These are phyloP conservation scores for Meganola albula DNA, from an alignment of 2,888 invertebrate genomes.

Conservation along the genomic window DNA sequence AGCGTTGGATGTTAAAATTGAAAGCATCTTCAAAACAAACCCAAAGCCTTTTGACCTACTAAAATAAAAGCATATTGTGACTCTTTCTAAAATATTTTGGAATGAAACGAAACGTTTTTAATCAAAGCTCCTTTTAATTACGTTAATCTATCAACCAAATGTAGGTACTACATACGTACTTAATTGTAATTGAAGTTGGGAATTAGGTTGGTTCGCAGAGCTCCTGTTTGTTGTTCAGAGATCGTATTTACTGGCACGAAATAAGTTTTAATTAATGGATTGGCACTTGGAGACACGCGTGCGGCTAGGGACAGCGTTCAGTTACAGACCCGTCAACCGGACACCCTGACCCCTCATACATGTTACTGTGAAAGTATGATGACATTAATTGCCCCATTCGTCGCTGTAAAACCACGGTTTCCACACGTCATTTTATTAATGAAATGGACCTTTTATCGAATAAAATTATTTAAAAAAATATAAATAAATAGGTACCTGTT, in stretches of 20 bases:
- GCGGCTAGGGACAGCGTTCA: slow-evolving; percentile 50
- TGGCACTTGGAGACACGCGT: slow-evolving; percentile 68
- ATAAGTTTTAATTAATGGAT: slow-evolving; percentile 78
- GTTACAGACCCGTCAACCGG: slow-evolving; percentile 48
- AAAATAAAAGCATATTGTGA: too few relatives aligned
- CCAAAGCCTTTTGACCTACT: too few relatives aligned
- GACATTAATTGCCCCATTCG: slow-evolving; percentile 22
- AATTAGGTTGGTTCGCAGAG: slow-evolving; percentile 49
- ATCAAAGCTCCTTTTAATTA: slow-evolving; percentile 45
- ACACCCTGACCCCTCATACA: slow-evolving; percentile 34
- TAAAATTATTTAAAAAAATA: too few relatives aligned
- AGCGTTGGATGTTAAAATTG: slow-evolving; percentile 53
- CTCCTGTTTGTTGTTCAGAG: slow-evolving; percentile 49
- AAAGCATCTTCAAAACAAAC: slow-evolving; percentile 42
- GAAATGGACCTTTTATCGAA: slow-evolving; percentile 18
- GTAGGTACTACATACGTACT: too few relatives aligned
- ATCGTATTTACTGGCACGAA: slow-evolving; percentile 62
- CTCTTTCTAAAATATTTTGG: too few relatives aligned
- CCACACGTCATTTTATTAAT: slow-evolving; percentile 18
- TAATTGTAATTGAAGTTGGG: slow-evolving; percentile 51
- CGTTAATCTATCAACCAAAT: slow-evolving; percentile 50
- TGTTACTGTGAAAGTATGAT: slow-evolving; percentile 23
- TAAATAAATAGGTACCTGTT: too few relatives aligned
- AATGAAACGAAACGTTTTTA: too few relatives aligned
- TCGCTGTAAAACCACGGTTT: slow-evolving; percentile 8